These are phyloP conservation scores for Sciurus carolinensis DNA, from an alignment of 2,797 vertebrate genomes.

Conservation along the genomic window DNA sequence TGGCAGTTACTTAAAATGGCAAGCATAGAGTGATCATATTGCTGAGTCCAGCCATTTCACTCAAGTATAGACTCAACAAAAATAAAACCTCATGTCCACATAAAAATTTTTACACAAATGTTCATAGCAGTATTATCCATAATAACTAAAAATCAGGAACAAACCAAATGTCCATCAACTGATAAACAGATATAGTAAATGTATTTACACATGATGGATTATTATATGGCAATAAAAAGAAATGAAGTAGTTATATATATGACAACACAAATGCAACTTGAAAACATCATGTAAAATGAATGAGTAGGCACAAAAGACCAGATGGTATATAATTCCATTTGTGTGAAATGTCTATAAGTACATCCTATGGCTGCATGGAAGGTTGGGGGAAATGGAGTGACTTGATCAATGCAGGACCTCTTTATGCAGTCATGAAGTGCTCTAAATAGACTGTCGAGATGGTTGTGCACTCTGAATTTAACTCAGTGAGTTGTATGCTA, in stretches of 20 bases:
- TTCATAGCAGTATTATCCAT: background rate
- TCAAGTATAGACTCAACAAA: background rate
- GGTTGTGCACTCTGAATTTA: background rate
- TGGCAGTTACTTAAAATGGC: constrained; percentile 10
- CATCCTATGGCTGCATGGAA: background rate
- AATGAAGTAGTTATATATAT: constrained; percentile 10
- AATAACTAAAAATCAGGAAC: background rate
- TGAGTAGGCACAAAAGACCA: constrained; percentile 29
- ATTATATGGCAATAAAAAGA: constrained; percentile 39
- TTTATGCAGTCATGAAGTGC: constrained; percentile 14
- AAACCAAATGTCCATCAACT: constrained; percentile 17
- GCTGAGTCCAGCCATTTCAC: background rate
- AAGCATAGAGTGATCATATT: background rate
- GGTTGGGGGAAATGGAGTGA: background rate
- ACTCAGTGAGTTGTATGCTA: background rate
- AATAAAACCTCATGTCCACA: background rate
- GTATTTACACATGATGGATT: background rate
- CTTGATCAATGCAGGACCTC: background rate
- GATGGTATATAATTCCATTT: background rate
- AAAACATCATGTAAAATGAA: background rate
- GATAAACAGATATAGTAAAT: constrained; percentile 2
- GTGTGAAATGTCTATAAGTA: background rate
- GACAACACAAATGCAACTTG: background rate
- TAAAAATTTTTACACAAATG: background rate
- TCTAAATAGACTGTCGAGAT: background rate